Base-by-base conservation (phyloP, 2,113 vertebrate genomes). In the Poicephalus meyeri region DNA sequence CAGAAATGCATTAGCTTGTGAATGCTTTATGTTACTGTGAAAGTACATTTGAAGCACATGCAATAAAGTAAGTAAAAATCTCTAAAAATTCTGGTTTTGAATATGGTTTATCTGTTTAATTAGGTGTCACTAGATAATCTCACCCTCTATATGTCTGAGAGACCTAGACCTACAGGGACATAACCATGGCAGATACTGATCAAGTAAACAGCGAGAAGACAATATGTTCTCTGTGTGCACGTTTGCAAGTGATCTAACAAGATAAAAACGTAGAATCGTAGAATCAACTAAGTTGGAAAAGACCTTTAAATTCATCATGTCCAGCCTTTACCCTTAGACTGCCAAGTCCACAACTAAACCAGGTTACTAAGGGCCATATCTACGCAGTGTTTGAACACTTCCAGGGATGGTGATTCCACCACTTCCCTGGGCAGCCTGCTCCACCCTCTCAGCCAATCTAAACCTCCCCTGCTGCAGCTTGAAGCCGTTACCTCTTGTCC, bases 171-270 rank as follows among this genome's bases (percentile, higher is more conserved):
- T 47, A 50, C 26, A 71, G 12, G 23, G 21, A 10, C 46, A 44
- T 49, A 79, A 61, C 44, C 8, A 33, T 6, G 12, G 24, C 29
- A 93, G 31, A 49, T 7, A 64, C 0, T 0, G 61, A 44, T 31
- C 16, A 56, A 86, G 9, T 11, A 53, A 86, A 88, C 28, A 50
- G n/a, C 0, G 3, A 86, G 21, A 65, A 19, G 14, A 73, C 6
- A 29, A 0, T 15, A 42, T 78, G 74, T 91, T 68, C 55, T 73
- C 0, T 7, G 4, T 31, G 3, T 35, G 5, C 13, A 10, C 6
- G 16, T 24, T 9, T 66, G 16, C 47, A 60, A 79, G 41, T 12
- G 31, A 37, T 25, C 35, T 66, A 81, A 47, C 3, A 55, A 63
- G 53, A 41, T 4, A 37, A 63, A 91, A 80, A 41, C 33, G 24